phyloP scores from a whole-genome alignment of 2,113 vertebrate species.

The Proteles cristata region DNA sequence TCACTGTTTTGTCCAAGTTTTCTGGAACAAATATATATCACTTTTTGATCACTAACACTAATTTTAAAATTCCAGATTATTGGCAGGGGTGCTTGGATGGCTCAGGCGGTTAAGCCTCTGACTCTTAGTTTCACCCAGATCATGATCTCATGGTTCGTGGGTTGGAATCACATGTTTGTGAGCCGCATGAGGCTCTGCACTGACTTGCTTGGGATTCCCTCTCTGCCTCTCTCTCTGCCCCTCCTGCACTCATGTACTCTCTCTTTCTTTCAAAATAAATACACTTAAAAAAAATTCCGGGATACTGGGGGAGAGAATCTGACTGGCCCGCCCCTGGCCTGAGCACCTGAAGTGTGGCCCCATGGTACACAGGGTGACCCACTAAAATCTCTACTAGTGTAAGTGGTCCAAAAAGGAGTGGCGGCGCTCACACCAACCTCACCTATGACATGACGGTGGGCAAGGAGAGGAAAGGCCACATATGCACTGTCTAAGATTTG shows the following conservation, averaged over 20 bases:
- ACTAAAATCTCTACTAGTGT: not conserved
- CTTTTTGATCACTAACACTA: not conserved
- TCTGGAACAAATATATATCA: not conserved
- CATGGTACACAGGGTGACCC: not conserved
- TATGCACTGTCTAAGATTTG: not conserved
- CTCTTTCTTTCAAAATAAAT: too few relatives aligned
- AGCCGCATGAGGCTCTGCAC: too few relatives aligned
- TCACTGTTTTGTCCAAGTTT: not conserved
- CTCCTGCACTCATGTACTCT: too few relatives aligned
- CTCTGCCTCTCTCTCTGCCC: too few relatives aligned
- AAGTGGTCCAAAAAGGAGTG: not conserved
- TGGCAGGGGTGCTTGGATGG: not conserved
- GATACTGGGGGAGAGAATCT: not conserved
- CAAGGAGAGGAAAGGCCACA: not conserved
- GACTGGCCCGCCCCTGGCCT: not conserved
- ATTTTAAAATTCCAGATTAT: not conserved
- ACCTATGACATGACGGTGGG: not conserved
- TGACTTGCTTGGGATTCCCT: too few relatives aligned
- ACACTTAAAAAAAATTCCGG: not conserved
- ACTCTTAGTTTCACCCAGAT: too few relatives aligned
- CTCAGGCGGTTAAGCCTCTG: too few relatives aligned
- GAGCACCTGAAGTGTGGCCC: not conserved
- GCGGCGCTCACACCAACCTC: not conserved
- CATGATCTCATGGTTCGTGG: too few relatives aligned
- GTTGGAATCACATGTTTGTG: too few relatives aligned